A percentile compares a stretch with the other conserved stretches of the same genome.
These are phyloP conservation scores for Orientallactaga bullata DNA, from an alignment of 2,113 vertebrate species.

Conservation along the genomic window DNA sequence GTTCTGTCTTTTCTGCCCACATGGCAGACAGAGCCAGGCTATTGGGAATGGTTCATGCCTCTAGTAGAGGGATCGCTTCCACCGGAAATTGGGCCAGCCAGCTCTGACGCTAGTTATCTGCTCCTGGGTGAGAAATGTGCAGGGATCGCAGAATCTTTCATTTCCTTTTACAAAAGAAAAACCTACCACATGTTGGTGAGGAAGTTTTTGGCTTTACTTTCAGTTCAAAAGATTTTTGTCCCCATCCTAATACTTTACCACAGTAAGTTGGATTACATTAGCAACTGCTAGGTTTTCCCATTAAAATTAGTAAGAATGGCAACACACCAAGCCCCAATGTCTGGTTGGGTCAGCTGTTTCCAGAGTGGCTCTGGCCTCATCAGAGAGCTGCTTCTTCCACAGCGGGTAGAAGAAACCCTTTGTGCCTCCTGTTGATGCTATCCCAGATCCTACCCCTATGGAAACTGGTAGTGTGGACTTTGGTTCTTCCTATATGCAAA, in stretches of 20 bases:
- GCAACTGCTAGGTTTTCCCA: slow-evolving; percentile 9
- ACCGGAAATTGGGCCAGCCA: neutral
- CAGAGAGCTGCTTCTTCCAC: neutral
- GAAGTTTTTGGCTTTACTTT: slow-evolving; percentile 65
- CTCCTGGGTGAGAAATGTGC: neutral
- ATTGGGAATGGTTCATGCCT: neutral
- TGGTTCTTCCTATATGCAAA: slow-evolving; percentile 11
- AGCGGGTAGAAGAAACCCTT: slow-evolving; percentile 22
- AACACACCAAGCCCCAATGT: neutral
- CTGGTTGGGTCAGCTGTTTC: slow-evolving; percentile 28
- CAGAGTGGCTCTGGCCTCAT: neutral
- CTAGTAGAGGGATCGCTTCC: neutral
- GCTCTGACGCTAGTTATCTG: slow-evolving; percentile 26
- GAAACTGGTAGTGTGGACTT: slow-evolving; percentile 53
- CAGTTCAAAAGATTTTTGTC: slow-evolving; percentile 43
- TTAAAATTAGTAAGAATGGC: slow-evolving; percentile 30
- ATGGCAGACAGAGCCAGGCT: neutral
- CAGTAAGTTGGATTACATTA: neutral
- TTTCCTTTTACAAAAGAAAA: slow-evolving; percentile 56
- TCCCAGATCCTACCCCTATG: neutral
- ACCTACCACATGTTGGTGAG: slow-evolving; percentile 2
- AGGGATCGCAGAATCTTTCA: slow-evolving; percentile 15
- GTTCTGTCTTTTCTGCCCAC: slow-evolving; percentile 4
- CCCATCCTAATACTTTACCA: neutral
- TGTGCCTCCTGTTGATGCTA: neutral